Percentiles rank a stretch among this genome's conserved stretches.
Evolutionary conservation across 2,888 invertebrate genomes (phyloP).

Genomic region (Bhutanitis thaidina): DNA sequence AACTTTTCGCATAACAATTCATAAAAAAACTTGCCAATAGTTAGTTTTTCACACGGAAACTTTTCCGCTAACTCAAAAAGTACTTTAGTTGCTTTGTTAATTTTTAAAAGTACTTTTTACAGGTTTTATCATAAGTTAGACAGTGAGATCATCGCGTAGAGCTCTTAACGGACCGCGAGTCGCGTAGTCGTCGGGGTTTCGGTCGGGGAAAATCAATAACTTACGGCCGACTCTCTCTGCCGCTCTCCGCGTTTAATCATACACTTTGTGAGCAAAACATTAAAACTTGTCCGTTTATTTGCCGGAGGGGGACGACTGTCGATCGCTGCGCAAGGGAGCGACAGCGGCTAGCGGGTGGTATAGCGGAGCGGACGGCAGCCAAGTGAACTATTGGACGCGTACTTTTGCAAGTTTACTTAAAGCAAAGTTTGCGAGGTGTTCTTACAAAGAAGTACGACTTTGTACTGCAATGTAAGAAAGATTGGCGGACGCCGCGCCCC

Average conservation of each 20-base stretch:
- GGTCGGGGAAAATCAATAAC: conserved; percentile 80
- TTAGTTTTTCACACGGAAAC: conserved; percentile 41
- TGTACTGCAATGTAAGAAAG: conserved; percentile 70
- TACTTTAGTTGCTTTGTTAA: conserved; percentile 32
- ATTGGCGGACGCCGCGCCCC: conserved; percentile 60
- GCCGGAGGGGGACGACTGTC: conserved; percentile 64
- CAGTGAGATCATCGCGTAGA: conserved; percentile 50
- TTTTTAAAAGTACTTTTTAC: conserved; percentile 49
- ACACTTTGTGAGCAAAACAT: conserved; percentile 80
- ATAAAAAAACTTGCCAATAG: conserved; percentile 55
- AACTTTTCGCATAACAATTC: conserved; percentile 70
- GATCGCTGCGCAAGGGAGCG: conserved; percentile 34
- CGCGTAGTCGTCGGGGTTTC: conserved; percentile 73
- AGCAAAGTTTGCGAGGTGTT: conserved; percentile 73
- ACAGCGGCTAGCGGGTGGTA: conserved; percentile 36
- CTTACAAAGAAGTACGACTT: conserved; percentile 74
- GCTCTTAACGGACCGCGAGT: conserved; percentile 57
- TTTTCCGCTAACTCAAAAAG: conserved; percentile 41
- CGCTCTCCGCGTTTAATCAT: conserved; percentile 80
- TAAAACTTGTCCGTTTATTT: conserved; percentile 80
- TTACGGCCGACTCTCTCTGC: conserved; percentile 78
- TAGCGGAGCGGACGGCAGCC: conserved; percentile 33
- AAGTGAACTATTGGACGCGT: conserved; percentile 26
- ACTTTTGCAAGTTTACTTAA: conserved; percentile 67
- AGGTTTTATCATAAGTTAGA: conserved; percentile 41